Base-by-base conservation (phyloP, 2,888 invertebrate genomes). In the Acleris literana region DNA sequence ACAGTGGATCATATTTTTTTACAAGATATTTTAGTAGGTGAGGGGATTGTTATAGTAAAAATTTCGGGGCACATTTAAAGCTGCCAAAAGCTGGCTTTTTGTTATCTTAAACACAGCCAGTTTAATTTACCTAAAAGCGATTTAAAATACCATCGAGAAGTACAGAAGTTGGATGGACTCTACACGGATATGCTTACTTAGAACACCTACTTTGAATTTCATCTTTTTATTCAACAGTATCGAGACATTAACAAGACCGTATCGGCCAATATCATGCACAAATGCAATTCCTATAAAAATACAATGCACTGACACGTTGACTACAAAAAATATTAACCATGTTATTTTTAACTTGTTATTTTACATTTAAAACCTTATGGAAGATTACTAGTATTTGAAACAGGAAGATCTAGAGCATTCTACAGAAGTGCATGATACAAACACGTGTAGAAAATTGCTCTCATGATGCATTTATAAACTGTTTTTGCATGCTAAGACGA, bases 251-350 rank as follows among this genome's bases (percentile, higher is more conserved):
- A 65, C 60, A 51, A 17, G 55, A 51, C 51, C 65, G 33, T 13
- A 20, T 18, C 22, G 49, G 57, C 16, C 67, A 67, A 46, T 51
- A 61, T 46, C 17, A 60, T 39, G 49, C 51, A 55, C 62, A 57
- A 63, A 22, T 52, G 58, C 53, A 63, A 53, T 57, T 53, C 22
- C 57, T 65, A 65, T 56, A 61, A 65, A 61, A 61, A 61, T 61
- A 61, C 43, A 17, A 55, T 29, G 48, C 48, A 43, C 49, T 18
- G 46, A 17, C 22, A 25, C 39, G 29, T 5, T 20, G 18, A 22
- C 49, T 59, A 54, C 43, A 60, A 59, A 60, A 60, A 54, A 60
- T 64, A 64, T 48, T 48, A 49, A 49, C 49, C 11, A 54, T 25
- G 18, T 53, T 11, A 3, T 55, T 55, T 18, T n/a, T 39, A 5